Evolutionary conservation across 2,113 vertebrate species (phyloP), one percentile per base, ranked within the genome.

Genomic region (Tychaedon coryphoeus): DNA sequence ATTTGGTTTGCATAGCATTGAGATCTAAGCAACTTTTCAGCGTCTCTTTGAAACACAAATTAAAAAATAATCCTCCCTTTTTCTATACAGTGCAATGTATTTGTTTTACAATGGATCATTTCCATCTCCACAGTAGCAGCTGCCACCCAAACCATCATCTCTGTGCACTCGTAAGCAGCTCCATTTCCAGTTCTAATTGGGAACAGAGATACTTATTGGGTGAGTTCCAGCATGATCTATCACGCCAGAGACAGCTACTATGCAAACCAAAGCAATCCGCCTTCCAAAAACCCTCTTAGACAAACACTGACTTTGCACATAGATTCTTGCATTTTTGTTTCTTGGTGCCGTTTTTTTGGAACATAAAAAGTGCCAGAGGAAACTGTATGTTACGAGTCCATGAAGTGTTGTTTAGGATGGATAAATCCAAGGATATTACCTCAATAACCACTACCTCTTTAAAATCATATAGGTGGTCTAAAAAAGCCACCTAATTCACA

Each of bases 161-260:
- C 97, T 79, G 77, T 94, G 91, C 94, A 95, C 96, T 97, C 56
- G 58, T 94, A 96, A 93, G 95, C 96, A 97, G 96, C 96, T 95
- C 96, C 97, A 96, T 97, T 97, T 98, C 97, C 97, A 98, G 95
- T 98, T 98, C 96, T 98, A 98, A 98, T 97, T 98, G 97, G 97
- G 96, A 98, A 98, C 97, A 98, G 98, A 98, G 97, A 97, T 97
- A 97, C 95, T 98, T 98, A 97, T 97, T 97, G 97, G 98, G 97
- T 96, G 97, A 96, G 93, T 97, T 98, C 98, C 97, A 98, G 97
- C 96, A 96, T 97, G 93, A 98, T 98, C 97, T 96, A 98, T 98
- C 97, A 97, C 26, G 94, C 97, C 96, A 97, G 96, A 97, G 97
- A 97, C 97, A 98, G 97, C 97, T 98, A 97, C 97, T 97, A 97